Evolutionary conservation across 2,888 invertebrate genomes (phyloP), one percentile per base, ranked within the genome.

Genomic region (Apamea sordens): DNA sequence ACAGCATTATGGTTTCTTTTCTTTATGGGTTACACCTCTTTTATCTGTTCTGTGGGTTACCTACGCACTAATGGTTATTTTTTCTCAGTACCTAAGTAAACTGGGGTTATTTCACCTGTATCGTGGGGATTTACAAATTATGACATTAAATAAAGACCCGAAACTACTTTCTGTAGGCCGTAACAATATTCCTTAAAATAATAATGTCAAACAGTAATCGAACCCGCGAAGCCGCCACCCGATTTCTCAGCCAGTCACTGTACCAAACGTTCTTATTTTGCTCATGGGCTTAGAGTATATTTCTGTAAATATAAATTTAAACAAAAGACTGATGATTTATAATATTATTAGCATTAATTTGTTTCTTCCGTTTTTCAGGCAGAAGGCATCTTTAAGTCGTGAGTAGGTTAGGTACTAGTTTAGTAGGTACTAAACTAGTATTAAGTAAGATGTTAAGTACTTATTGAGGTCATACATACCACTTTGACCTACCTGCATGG

Each of bases 401-500:
- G 7, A 53, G n/a, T 73, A 41, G n/a, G 8, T 67, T 65, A 24
- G 24, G 36, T 63, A 32, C 28, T 36, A 36, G 36, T 36, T 36
- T 36, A 5, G 4, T 36, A 36, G 36, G 36, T 13, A 36, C 24
- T 65, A 24, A 65, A 65, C 36, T 11, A 64, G 64, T 36, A 56
- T 28, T 59, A 59, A 59, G 5, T 63, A 79, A 67, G 36, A 68
- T 47, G 41, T 76, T 68, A 73, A 65, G 59, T 21, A 69, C 32
- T 84, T 67, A 71, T 74, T 56, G 69, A 85, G 79, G 63, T 76
- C 73, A 64, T 73, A 81, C 73, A 64, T 73, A 81, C 32, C 41
- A 56, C 59, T 79, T 65, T 77, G 76, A 83, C 85, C 76, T 79
- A 83, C 79, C 77, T 76, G 77, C 69, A 71, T 75, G 65, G 44